Base-by-base conservation (phyloP, 2,888 invertebrate genomes). In the Trilocha varians region DNA sequence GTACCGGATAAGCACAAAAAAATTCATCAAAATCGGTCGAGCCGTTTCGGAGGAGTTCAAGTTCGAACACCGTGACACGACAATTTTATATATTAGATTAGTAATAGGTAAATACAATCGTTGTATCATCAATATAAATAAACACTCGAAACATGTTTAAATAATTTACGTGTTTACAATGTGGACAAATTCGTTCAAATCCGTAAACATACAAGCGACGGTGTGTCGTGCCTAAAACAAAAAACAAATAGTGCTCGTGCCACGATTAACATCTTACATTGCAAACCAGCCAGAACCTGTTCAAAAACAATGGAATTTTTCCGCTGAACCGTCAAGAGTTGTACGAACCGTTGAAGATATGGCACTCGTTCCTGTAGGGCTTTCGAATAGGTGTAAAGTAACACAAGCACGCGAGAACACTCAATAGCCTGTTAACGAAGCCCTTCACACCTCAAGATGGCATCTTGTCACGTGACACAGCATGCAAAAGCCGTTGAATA, bases 401-500 rank as follows among this genome's bases (percentile, higher is more conserved):
- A 34, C 47, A 40, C 15, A 33, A 44, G 50, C 39, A 52, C 57
- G 51, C 48, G 40, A 46, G 47, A 41, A 45, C 50, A 47, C 41
- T 65, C 55, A 64, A 66, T 62, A 47, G 55, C 41, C 43, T 45
- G 44, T 57, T 68, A 68, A 68, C 67, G 69, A 68, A 65, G 46
- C 36, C 38, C 55, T 54, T 54, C 46, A 50, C 49, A 49, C 45
- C 46, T 53, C 32, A 41, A 43, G 42, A 46, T 48, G 48, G 55
- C 54, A 25, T 25, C 25, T 25, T 11, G 6, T 25, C 47, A 44
- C 25, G 25, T 25, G 25, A 25, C 25, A 11, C 8, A 25, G 25
- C 25, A 6, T 11, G 25, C 25, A 11, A 25, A 25, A 25, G 25
- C 8, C 25, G 25, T 25, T 25, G 6, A 11, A 25, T 2, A 25